Base-by-base conservation (phyloP, 2,797 vertebrate species). In the Microctenopoma lineatum region DNA sequence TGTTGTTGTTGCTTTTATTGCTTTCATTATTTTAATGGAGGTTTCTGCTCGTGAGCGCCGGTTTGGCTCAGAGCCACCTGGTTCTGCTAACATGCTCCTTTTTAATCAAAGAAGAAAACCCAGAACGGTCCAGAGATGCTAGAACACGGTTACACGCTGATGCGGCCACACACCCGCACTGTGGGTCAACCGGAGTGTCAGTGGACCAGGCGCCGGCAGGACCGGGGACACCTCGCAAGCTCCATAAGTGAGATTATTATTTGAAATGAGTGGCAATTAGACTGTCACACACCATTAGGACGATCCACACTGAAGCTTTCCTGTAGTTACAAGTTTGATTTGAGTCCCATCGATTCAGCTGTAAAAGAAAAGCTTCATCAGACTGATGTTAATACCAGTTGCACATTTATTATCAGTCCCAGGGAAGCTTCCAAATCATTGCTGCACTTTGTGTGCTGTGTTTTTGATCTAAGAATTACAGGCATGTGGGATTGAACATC, bases 21-120 rank as follows among this genome's bases (percentile, higher is more conserved):
- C 92, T 94, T 94, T 94, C 92, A 93, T 95, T 93, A 94, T 93
- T 94, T 91, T 89, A 93, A 94, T 92, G 88, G 89, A 84, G 84
- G 84, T 79, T 88, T 87, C 81, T 80, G 83, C 75, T 84, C 25
- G 34, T 79, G 84, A 86, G 84, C 81, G 59, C 71, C 64, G 70
- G 70, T 81, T 82, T 84, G 85, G 86, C 88, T 90, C 87, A 86
- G 45, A 91, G 89, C 78, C 79, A 81, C 81, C 87, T 77, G 85
- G 53, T 84, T 82, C 75, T 77, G 84, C 78, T 85, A 84, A 88
- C 84, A 85, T 70, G 68, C 74, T 73, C 54, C 71, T 86, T 81
- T 88, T 89, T 84, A 87, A 90, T 88, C 86, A 88, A 86, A 48
- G 64, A 58, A 59, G 32, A 66, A 65, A 39, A 66, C 46, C 61